Base-by-base conservation (phyloP, 1,140 invertebrate genomes). In the Sycophaga agraensis region DNA sequence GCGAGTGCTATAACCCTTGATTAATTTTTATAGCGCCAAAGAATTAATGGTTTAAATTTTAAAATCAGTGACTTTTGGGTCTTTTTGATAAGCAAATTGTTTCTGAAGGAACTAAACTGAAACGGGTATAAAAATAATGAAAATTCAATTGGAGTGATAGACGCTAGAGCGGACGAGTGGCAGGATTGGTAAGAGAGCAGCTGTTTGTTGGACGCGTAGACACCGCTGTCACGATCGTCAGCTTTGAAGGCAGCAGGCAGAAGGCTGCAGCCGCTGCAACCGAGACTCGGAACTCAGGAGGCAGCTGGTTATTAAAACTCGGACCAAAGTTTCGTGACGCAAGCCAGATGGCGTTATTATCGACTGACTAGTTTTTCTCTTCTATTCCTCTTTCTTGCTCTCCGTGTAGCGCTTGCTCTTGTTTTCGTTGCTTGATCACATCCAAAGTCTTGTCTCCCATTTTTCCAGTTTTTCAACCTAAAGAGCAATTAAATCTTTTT, bases 261-360 rank as follows among this genome's bases (percentile, higher is more conserved):
- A n/a, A n/a, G n/a, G n/a, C n/a, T n/a, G n/a, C n/a, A n/a, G n/a
- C n/a, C n/a, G n/a, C n/a, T n/a, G n/a, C n/a, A n/a, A n/a, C n/a
- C n/a, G n/a, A n/a, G n/a, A n/a, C n/a, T n/a, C n/a, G n/a, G n/a
- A n/a, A n/a, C n/a, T n/a, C n/a, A n/a, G n/a, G n/a, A n/a, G n/a
- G n/a, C n/a, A n/a, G n/a, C n/a, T 45, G 59, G 48, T 59, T 65
- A 61, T 65, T 65, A 65, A 65, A 65, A 65, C 51, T 65, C 42
- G 8, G 12, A 9, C 14, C 1, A 65, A 65, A 65, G 49, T 65
- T 61, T 65, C 21, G 19, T 9, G 39, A 57, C 53, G 24, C 22
- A 28, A 40, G 40, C 58, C 64, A 60, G 58, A 57, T 65, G 64
- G 64, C 48, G 51, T 61, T 51, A 65, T 65, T 65, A 65, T 65